Evolutionary conservation across 2,797 vertebrate species (phyloP).

Genomic region (Phrynocephalus forsythii): DNA sequence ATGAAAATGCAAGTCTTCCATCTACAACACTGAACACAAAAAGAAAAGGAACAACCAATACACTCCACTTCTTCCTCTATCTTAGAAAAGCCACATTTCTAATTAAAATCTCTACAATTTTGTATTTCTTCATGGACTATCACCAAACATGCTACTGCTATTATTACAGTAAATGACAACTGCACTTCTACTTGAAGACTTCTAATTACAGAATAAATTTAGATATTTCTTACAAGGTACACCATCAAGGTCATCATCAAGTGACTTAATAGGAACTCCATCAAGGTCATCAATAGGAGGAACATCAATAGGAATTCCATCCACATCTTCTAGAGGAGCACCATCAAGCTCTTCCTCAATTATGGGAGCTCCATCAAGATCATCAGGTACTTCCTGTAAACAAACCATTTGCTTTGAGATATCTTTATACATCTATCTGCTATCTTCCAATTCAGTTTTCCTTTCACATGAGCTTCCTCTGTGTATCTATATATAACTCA

Average conservation of each 20-base stretch:
- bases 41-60: neutral
- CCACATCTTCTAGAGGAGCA: slow-evolving; percentile 90
- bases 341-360: slow-evolving; percentile 91
- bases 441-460: neutral
- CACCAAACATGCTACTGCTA: neutral
- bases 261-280: slow-evolving; percentile 91
- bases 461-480: neutral
- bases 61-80: neutral
- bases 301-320: slow-evolving; percentile 89
- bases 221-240: slow-evolving; percentile 87
- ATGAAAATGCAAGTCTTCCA: slow-evolving; percentile 32
- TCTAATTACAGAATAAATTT: slow-evolving; percentile 16
- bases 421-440: neutral
- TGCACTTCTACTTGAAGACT: neutral
- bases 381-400: slow-evolving; percentile 84
- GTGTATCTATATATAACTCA: neutral
- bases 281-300: slow-evolving; percentile 91
- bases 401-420: neutral
- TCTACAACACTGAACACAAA: neutral
- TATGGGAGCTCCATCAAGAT: slow-evolving; percentile 93
- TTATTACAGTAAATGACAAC: neutral
- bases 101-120: neutral
- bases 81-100: slow-evolving; percentile 18
- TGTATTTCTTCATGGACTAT: neutral
- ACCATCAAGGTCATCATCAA: slow-evolving; percentile 96